Base-by-base conservation (phyloP, 2,888 invertebrate species). In the Hoplodrina ambigua region DNA sequence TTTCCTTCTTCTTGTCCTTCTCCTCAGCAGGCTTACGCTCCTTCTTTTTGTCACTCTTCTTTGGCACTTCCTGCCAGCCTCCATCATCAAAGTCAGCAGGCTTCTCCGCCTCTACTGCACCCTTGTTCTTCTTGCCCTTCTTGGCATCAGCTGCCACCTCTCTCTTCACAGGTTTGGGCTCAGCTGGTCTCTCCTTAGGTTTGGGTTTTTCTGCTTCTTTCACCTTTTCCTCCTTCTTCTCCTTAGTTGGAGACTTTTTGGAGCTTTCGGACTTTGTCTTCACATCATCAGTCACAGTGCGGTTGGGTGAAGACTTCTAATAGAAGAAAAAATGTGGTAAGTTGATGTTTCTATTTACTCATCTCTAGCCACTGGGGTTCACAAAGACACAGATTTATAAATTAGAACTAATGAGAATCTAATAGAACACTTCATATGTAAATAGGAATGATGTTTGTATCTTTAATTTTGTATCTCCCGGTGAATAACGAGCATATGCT, bases 61-160 rank as follows among this genome's bases (percentile, higher is more conserved):
- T 96, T 75, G 97, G 94, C 81, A 97, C 97, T 82, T 96, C 96
- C 94, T 98, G 97, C 98, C 98, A 98, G 61, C 97, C 96, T 56
- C 97, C 97, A 84, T 97, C 97, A 91, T 97, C 97, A 92, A 96
- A 97, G 85, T 97, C 97, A 55, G 96, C 96, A 13, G 97, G 97
- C 88, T 97, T 97, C 83, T 97, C 97, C 75, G 96, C 93, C 62
- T 96, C 94, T 73, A 90, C 90, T 82, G 95, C 95, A 69, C 86
- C 86, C 90, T 97, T 97, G 56, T 92, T 89, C 86, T 97, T 97
- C 89, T 97, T 97, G 81, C 96, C 96, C 77, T 96, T 97, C 86
- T 97, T 97, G 0, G 33, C 60, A 56, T 95, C 94, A 71, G 83
- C 78, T 25, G 87, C 78, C 30, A 87, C 87, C 92, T 97, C 92